These are phyloP conservation scores for Bothrops alternatus DNA, from an alignment of 2,797 vertebrate genomes.

Conservation along the genomic window DNA sequence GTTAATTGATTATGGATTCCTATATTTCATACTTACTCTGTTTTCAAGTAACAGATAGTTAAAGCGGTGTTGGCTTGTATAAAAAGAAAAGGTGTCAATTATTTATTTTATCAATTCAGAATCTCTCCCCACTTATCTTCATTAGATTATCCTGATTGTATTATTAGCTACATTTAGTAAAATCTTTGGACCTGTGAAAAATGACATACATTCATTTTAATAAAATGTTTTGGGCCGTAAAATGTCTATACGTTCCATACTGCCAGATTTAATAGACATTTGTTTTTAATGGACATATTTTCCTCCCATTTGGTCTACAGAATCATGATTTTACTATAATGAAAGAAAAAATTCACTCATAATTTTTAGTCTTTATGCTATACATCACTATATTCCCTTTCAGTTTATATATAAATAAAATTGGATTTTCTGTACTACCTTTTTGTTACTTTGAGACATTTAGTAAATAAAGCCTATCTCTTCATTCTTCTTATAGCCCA, in stretches of 20 bases:
- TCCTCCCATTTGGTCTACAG: neutral
- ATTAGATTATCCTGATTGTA: neutral
- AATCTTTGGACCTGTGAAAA: neutral
- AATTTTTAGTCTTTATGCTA: slow-evolving; percentile 26
- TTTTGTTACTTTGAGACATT: slow-evolving; percentile 64
- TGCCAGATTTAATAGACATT: neutral
- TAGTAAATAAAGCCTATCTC: slow-evolving; percentile 65
- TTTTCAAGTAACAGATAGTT: neutral
- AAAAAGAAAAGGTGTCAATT: neutral
- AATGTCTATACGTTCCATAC: neutral
- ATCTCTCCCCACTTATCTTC: neutral
- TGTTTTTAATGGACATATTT: neutral
- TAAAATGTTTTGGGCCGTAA: neutral
- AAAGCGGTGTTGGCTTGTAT: neutral
- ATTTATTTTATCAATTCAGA: neutral
- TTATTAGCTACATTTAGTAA: neutral
- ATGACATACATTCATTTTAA: neutral
- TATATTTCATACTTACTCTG: neutral
- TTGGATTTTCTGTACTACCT: slow-evolving; percentile 56
- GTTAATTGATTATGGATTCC: neutral
- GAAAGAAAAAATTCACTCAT: neutral
- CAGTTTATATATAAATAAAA: slow-evolving; percentile 68
- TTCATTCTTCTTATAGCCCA: slow-evolving; percentile 45
- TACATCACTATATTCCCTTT: slow-evolving; percentile 60
- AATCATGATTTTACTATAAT: neutral